Conservation (phyloP, 1,140 invertebrate genomes). For the Andricus grossulariae region DNA sequence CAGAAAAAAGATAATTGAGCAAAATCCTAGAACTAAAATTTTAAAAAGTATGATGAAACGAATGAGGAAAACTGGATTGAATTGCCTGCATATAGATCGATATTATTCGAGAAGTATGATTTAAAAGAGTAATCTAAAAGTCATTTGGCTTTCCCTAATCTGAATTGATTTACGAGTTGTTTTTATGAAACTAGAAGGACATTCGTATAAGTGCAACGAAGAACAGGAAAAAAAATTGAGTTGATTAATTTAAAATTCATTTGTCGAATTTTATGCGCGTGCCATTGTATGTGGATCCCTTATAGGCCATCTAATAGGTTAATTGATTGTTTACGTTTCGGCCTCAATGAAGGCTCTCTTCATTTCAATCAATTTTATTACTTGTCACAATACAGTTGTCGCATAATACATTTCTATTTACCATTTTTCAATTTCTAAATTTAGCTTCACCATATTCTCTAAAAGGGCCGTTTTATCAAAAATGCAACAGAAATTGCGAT, state of each 20-base stretch:
- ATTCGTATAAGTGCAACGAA: background rate
- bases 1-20: no score
- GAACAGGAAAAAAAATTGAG: background rate
- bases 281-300: background rate
- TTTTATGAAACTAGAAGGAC: background rate
- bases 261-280: background rate
- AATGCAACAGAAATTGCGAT: no score
- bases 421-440: no score
- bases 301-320: background rate
- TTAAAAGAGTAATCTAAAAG: background rate
- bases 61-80: no score
- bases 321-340: slow-evolving; percentile 13
- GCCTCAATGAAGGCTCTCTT: slow-evolving; percentile 13
- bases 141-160: background rate
- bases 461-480: no score
- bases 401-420: background rate
- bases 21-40: no score
- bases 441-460: no score
- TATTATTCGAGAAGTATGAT: background rate
- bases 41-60: no score
- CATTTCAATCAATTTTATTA: slow-evolving; percentile 27
- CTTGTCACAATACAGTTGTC: background rate
- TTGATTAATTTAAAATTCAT: slow-evolving; percentile 3
- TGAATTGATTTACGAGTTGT: background rate
- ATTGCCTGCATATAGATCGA: no score